Base-by-base conservation (phyloP, 30 jellyfish, hydroid and myxozoan species). In the Mastigias papua region DNA sequence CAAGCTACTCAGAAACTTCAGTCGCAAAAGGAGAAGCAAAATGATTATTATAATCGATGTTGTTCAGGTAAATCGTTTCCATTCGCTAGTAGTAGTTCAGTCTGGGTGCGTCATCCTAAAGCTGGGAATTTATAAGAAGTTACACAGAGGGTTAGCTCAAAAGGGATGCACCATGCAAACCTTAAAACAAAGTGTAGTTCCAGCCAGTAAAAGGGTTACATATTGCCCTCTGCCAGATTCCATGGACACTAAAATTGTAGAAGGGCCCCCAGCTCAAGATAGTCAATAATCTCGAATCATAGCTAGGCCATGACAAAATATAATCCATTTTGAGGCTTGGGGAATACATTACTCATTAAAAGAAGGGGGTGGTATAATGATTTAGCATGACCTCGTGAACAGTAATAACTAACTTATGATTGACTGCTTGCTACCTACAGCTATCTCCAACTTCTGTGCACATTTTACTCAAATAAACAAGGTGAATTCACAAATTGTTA, bases 91-190 rank as follows among this genome's bases (percentile, higher is more conserved):
- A 29, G 83, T 32, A 35, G 6, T 32, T 21, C 15, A 11, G 83
- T 71, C 83, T 0, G 83, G 64, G 62, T 71, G 69, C 83, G 25
- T 32, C 67, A 42, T 54, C 83, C 83, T 13, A 71, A 71, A 48
- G 31, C 70, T 25, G 26, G 83, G 83, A 71, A 71, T 0, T 48
- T 71, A 26, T 48, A 54, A 25, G 46, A 8, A 19, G 31, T 42
- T 15, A 42, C 7, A 42, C n/a, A 42, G 54, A 42, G 7, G 54
- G 54, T 15, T 4, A 42, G 54, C 54, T 15, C 13, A 42, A 4
- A 15, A 42, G 7, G 54, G 54, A n/a, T 42, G 54, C 54, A 15
- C 54, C 54, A 42, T 42, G 13, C 7, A 4, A 42, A 42, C 54
- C 54, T 42, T 15, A 42, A 15, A 15, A 11, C 29, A 60, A 60